Conservation (phyloP, 1,140 invertebrate species). For the Antheraea mylitta region DNA sequence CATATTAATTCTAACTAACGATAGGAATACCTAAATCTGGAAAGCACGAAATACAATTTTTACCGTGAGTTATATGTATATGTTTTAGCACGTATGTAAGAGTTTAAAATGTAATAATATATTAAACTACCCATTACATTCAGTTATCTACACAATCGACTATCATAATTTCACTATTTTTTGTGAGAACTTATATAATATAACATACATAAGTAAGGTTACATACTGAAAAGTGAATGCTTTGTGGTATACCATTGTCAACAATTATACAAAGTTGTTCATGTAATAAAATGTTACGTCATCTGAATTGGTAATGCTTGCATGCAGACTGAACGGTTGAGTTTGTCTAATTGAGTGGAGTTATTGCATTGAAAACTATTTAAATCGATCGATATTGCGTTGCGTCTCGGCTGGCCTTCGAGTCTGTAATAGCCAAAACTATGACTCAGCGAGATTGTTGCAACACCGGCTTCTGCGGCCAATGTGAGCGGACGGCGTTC, state of each 20-base stretch:
- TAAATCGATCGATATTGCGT: slow-evolving; percentile 42
- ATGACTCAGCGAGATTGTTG: slow-evolving; percentile 41
- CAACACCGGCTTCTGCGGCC: slow-evolving; percentile 30
- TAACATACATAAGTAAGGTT: not conserved
- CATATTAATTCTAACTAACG: too few relatives aligned
- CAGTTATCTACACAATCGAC: too few relatives aligned
- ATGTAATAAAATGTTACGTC: slow-evolving; percentile 24
- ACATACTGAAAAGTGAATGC: not conserved
- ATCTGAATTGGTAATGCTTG: slow-evolving; percentile 25
- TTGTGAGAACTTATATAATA: too few relatives aligned
- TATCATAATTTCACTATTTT: too few relatives aligned
- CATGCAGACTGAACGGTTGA: slow-evolving; percentile 38
- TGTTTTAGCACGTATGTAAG: too few relatives aligned
- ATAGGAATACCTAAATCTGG: too few relatives aligned
- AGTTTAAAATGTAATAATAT: too few relatives aligned
- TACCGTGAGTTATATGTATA: too few relatives aligned
- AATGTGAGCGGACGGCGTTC: slow-evolving; percentile 19
- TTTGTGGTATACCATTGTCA: not conserved
- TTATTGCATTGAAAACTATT: slow-evolving; percentile 42
- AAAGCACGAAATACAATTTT: too few relatives aligned
- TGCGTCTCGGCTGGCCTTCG: slow-evolving; percentile 43
- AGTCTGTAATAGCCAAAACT: slow-evolving; percentile 47
- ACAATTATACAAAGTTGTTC: slow-evolving; percentile 20
- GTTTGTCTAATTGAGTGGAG: slow-evolving; percentile 45
- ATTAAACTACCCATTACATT: too few relatives aligned